phyloP scores from a whole-genome alignment of 2,113 vertebrate genomes.

The Maccullochella peelii region DNA sequence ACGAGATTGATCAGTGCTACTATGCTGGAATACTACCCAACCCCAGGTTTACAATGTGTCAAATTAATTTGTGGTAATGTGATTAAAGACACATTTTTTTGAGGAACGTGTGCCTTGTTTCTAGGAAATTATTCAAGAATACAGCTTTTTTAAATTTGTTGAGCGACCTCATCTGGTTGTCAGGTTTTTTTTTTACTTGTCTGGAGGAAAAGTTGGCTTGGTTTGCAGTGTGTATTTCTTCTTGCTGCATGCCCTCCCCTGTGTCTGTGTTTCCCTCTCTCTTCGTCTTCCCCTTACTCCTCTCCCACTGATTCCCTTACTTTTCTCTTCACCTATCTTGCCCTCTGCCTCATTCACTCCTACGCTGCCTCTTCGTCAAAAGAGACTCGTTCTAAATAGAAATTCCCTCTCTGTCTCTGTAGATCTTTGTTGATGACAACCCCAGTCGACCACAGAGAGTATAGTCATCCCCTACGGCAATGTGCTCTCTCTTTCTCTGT shows the following conservation, averaged over 20 bases:
- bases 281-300: neutral
- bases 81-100: neutral
- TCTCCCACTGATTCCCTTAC: constrained; percentile 32
- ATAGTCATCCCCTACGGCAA: constrained; percentile 41
- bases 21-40: neutral
- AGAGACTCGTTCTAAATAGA: constrained; percentile 50
- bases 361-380: constrained; percentile 53
- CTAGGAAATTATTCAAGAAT: neutral
- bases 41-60: neutral
- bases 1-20: neutral
- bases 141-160: neutral
- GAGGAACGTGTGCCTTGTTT: neutral
- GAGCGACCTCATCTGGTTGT: neutral
- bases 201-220: neutral
- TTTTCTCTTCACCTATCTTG: constrained; percentile 36
- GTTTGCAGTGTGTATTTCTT: neutral
- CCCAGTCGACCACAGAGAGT: constrained; percentile 20
- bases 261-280: neutral
- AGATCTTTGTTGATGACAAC: constrained; percentile 62
- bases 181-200: neutral
- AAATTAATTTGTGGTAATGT: neutral
- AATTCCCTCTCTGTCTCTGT: constrained; percentile 46
- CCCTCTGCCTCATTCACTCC: constrained; percentile 49
- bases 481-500: constrained; percentile 30
- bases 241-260: neutral